These are phyloP conservation scores for Uropetala carovei DNA, from an alignment of 2,888 invertebrate genomes.

Conservation along the genomic window DNA sequence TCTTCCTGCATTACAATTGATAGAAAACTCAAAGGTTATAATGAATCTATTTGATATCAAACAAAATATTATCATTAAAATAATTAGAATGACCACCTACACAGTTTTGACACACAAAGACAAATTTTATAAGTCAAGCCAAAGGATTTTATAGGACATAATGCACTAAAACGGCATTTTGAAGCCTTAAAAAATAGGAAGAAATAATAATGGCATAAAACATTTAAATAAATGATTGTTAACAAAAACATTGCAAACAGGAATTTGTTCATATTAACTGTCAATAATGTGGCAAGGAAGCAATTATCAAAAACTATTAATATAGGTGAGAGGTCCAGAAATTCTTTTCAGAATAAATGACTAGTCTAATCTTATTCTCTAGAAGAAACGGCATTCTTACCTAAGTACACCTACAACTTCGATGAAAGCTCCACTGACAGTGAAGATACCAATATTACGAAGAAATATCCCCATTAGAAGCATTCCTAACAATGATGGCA, in stretches of 20 bases:
- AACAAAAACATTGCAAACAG: too few species aligned
- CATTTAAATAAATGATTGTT: too few species aligned
- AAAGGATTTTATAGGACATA: too few species aligned
- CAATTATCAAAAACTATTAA: too few species aligned
- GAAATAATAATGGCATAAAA: too few species aligned
- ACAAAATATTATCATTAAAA: not conserved
- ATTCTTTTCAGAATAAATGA: not conserved
- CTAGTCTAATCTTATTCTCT: not conserved
- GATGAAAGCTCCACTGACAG: conserved; percentile 75
- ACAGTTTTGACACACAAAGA: not conserved
- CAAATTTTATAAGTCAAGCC: not conserved
- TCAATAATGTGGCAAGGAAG: too few species aligned
- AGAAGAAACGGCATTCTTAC: conserved; percentile 71
- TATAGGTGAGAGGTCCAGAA: too few species aligned
- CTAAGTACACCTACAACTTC: conserved; percentile 76
- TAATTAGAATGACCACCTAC: conserved; percentile 53
- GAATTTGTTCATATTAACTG: too few species aligned
- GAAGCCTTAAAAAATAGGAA: too few species aligned
- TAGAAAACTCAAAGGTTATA: conserved; percentile 25
- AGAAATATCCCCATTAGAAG: conserved; percentile 79
- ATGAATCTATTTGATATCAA: not conserved
- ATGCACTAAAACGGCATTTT: too few species aligned
- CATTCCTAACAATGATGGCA: conserved; percentile 82
- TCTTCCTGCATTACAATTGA: conserved; percentile 75
- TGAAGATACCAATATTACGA: conserved; percentile 76